Evolutionary conservation across 2,888 invertebrate species (phyloP), one percentile per base, ranked within the genome.

Genomic region (Camptogramma bilineatum): DNA sequence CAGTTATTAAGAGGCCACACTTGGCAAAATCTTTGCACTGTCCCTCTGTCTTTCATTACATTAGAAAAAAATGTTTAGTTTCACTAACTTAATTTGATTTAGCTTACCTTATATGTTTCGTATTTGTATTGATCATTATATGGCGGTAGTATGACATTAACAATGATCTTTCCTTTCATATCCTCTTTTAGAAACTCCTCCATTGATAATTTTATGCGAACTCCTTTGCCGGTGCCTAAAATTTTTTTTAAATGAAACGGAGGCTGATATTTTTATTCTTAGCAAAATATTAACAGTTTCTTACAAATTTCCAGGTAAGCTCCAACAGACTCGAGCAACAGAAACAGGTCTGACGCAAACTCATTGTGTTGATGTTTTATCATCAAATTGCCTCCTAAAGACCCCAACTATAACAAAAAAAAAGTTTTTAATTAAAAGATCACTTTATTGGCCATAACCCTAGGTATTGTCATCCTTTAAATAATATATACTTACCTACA

Each of bases 281-380:
- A 13, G 2, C 39, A 39, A 39, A 4, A 39, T 34, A 13, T 10
- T 10, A 3, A 39, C n/a, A n/a, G n/a, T 10, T 39, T 13, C 39
- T 39, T 39, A 39, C 39, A n/a, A 39, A 39, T 39, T 3, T 39
- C n/a, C 39, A 39, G n/a, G n/a, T 39, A 39, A 39, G 85, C 87
- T 17, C 82, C 87, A 62, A 86, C 79, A 16, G 86, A 83, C 61
- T 81, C 91, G 7, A 94, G 79, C 0, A 93, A 80, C 10, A 96
- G 82, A 73, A 94, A 96, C 9, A 96, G 77, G 76, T 97, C 96
- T 0, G 96, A 96, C 7, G 95, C 95, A 79, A 96, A 97, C 59
- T 95, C 95, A 1, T 86, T 92, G 71, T 96, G 93, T 8, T 87
- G 77, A 75, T 96, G 94, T 80, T 96, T 96, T 60, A 96, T 93